A percentile compares a stretch with the other conserved stretches of the same genome.
Evolutionary conservation across 1,140 invertebrate genomes (phyloP).

Genomic region (Drosophila pruinosa): DNA sequence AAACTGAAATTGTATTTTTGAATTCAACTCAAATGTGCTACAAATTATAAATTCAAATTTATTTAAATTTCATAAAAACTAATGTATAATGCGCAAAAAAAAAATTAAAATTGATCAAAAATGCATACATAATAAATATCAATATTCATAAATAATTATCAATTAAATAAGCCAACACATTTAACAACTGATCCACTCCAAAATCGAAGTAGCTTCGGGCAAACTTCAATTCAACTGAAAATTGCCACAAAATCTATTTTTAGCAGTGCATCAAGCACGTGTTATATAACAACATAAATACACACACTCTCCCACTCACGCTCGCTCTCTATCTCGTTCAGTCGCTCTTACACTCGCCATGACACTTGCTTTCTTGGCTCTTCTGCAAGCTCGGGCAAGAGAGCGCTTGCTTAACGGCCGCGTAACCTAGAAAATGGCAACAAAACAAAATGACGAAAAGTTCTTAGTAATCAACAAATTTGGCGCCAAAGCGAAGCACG

Average conservation of each 20-base stretch:
- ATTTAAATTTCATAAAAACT: no score
- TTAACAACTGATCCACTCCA: no score
- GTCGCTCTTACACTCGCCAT: not conserved
- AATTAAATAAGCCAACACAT: no score
- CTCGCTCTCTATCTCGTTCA: not conserved
- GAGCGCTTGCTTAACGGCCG: constrained; percentile 21
- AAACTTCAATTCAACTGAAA: no score
- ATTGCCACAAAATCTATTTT: not conserved
- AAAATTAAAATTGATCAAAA: no score
- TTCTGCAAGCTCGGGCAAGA: constrained; percentile 8
- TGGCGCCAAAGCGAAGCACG: constrained; percentile 64
- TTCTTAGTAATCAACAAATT: constrained; percentile 44
- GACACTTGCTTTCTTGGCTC: not conserved
- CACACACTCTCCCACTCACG: not conserved
- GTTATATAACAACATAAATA: constrained; percentile 57
- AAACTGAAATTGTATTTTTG: no score
- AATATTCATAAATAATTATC: no score
- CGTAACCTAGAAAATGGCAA: constrained; percentile 63
- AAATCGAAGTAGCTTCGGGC: no score
- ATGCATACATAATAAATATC: no score
- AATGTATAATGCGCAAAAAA: no score
- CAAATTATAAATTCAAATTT: no score
- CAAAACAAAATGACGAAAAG: constrained; percentile 59
- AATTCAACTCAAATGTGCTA: no score
- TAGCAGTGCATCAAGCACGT: constrained; percentile 39